These are phyloP conservation scores for Aphyosemion australe DNA, from an alignment of 2,113 vertebrate species.

Conservation along the genomic window DNA sequence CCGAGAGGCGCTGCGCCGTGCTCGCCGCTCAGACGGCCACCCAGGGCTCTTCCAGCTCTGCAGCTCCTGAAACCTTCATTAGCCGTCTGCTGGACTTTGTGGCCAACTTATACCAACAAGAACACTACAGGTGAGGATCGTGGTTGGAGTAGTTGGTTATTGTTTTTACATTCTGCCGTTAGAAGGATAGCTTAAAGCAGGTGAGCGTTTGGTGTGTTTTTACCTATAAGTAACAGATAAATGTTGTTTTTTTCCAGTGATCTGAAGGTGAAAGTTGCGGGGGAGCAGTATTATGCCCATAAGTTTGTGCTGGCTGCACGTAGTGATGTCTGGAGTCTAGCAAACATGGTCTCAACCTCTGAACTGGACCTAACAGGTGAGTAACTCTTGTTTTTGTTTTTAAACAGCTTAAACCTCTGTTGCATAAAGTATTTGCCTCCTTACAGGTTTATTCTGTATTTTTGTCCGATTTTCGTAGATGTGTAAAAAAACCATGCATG, in stretches of 20 bases:
- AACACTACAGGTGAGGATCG: slow-evolving; percentile 91
- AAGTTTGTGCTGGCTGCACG: slow-evolving; percentile 98
- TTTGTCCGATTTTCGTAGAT: too few species aligned
- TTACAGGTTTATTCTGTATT: too few species aligned
- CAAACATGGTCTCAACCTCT: slow-evolving; percentile 85
- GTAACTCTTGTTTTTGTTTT: slow-evolving; percentile 38
- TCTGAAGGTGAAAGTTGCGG: slow-evolving; percentile 90
- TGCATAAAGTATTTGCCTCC: too few species aligned
- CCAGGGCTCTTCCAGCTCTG: slow-evolving; percentile 74
- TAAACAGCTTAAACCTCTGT: neutral
- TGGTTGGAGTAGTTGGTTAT: neutral
- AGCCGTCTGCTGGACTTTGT: slow-evolving; percentile 91
- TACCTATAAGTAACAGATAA: neutral
- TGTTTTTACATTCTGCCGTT: neutral
- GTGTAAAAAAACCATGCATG: too few species aligned
- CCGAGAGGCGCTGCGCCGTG: slow-evolving; percentile 88
- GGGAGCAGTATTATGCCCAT: slow-evolving; percentile 84
- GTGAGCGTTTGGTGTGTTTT: neutral
- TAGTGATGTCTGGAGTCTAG: slow-evolving; percentile 91
- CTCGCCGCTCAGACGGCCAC: slow-evolving; percentile 85
- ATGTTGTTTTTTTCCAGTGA: slow-evolving; percentile 81
- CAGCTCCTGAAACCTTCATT: slow-evolving; percentile 88
- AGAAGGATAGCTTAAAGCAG: too few species aligned
- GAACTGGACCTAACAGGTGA: slow-evolving; percentile 95
- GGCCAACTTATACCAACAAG: slow-evolving; percentile 90